Evolutionary conservation across 1,140 invertebrate genomes (phyloP).

Genomic region (Triops cancriformis): DNA sequence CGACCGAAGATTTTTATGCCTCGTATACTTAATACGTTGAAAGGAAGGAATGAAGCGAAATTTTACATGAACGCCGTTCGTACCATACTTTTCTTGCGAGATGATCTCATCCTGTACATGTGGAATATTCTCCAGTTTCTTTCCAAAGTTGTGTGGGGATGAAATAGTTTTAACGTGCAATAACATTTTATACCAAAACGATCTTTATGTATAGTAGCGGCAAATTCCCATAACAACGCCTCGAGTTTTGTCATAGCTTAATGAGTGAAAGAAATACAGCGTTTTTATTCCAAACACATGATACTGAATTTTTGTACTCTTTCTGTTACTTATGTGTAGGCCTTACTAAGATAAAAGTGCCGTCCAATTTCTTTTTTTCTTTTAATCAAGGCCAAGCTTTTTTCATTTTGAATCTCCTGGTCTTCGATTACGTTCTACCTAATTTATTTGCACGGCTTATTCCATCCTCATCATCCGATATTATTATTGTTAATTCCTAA

Average conservation of each 20-base stretch:
- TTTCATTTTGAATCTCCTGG: too few species aligned
- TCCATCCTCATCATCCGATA: too few species aligned
- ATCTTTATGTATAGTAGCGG: not conserved
- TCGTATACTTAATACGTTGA: not conserved
- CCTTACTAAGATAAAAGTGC: too few species aligned
- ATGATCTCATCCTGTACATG: not conserved
- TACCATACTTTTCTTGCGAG: not conserved
- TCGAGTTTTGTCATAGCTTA: not conserved
- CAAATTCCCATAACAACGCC: not conserved
- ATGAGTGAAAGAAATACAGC: not conserved
- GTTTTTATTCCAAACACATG: not conserved
- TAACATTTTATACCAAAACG: not conserved
- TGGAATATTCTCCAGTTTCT: not conserved
- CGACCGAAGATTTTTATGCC: not conserved
- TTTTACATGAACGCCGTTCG: not conserved
- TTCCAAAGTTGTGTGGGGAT: not conserved
- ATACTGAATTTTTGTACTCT: not conserved
- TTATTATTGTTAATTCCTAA: too few species aligned
- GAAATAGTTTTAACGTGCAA: not conserved
- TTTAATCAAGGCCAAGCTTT: too few species aligned
- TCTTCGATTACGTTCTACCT: too few species aligned
- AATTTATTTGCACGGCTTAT: too few species aligned
- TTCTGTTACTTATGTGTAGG: too few species aligned
- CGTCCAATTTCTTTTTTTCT: too few species aligned
- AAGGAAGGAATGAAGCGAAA: not conserved